Conservation (phyloP, 1,140 invertebrate species). For the Sitodiplosis mosellana region DNA sequence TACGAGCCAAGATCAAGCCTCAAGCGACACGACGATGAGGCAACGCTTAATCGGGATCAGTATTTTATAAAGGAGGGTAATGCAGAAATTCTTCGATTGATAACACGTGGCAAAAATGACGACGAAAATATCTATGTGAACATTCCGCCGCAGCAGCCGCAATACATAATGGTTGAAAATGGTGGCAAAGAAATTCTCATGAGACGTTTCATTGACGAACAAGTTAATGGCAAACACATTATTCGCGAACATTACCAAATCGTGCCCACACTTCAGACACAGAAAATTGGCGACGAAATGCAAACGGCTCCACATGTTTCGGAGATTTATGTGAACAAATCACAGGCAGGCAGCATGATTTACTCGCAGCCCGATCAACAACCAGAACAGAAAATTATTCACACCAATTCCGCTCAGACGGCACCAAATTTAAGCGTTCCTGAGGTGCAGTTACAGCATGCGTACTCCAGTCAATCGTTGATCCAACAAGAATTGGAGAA, state of each 20-base stretch:
- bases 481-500: conserved; percentile 37
- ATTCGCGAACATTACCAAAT: conserved; percentile 35
- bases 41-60: conserved; percentile 35
- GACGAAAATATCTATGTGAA: conserved; percentile 41
- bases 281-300: conserved; percentile 10
- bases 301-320: conserved; percentile 19
- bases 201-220: conserved; percentile 63
- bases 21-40: conserved; percentile 10
- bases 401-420: conserved; percentile 14
- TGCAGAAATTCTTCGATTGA: conserved; percentile 59
- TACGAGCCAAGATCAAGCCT: conserved; percentile 27
- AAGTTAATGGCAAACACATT: conserved; percentile 33
- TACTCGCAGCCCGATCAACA: conserved; percentile 16
- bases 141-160: conserved; percentile 31
- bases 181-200: conserved; percentile 64
- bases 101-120: conserved; percentile 41
- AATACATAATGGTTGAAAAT: conserved; percentile 36
- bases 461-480: conserved; percentile 20
- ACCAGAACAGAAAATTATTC: conserved; percentile 21
- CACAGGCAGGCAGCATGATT: conserved; percentile 20
- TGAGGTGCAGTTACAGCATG: conserved; percentile 11
- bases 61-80: conserved; percentile 65
- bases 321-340: conserved; percentile 22
- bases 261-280: conserved; percentile 20
- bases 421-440: conserved; percentile 2